Evolutionary conservation across 2,797 vertebrate genomes (phyloP), one percentile per base, ranked within the genome.

Genomic region (Lacerta agilis): DNA sequence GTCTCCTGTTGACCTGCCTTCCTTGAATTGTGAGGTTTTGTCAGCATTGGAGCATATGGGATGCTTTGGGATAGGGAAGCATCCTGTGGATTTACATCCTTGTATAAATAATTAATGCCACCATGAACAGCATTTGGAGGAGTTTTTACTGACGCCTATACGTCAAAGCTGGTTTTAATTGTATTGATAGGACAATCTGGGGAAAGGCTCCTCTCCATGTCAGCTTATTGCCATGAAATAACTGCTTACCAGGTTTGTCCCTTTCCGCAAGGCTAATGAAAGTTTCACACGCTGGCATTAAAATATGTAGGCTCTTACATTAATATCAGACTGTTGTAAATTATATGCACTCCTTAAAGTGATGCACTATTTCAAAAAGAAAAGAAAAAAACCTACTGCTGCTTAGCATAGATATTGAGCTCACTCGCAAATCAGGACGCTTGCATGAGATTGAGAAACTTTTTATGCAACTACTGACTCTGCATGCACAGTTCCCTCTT

Each of bases 61-160:
- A 41, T 43, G 78, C 88, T 72, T 61, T 61, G 79, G 84, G 79
- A 82, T 83, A 55, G 29, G 64, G 41, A 86, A 25, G 18, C 33
- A 27, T 76, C 20, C 8, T 33, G 43, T 81, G 79, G 85, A 82
- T 89, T 86, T 86, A 86, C 85, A 67, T 67, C 78, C 71, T 36
- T 83, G 49, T 86, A 83, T 89, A 78, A 89, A 86, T 89, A 86
- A 89, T 89, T 83, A 86, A 89, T 10, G 11, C 8, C 79, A 38
- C 67, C 8, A 7, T 9, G n/a, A 83, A 36, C 27, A 36, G 49
- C 66, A 86, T 78, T 86, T 61, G 66, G 73, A 61, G 15, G 5
- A 61, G 27, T 71, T 78, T 78, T 38, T 61, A 78, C 66, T 72
- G 36, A 86, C 45, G 64, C 27, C n/a, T 77, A 38, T 20, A 29